Base-by-base conservation (phyloP, 2,888 invertebrate genomes). In the Nephrotoma appendiculata region DNA sequence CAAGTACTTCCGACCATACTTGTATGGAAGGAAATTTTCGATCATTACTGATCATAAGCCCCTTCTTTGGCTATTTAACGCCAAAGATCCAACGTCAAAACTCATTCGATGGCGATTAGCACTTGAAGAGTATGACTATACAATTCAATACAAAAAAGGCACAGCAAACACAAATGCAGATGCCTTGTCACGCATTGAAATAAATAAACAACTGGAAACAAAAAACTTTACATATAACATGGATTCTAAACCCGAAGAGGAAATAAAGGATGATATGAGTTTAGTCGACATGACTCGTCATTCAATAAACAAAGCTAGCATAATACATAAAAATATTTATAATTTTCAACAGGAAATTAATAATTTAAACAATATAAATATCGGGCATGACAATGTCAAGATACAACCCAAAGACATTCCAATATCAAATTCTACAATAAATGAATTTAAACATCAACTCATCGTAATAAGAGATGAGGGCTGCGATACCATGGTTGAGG, bases 1-100 rank as follows among this genome's bases (percentile, higher is more conserved):
- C 0, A 90, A 90, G 88, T 89, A 90, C 86, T 90, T 90, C 52
- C 57, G 90, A 71, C 90, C 90, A 0, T 90, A 90, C 45, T 41
- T 91, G 6, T 90, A 89, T 44, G 90, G 90, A 5, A 88, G 88
- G 41, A 89, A 89, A 86, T 91, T 92, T 48, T 89, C 87, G 0
- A 90, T 92, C 0, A 89, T 90, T 3, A 91, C 91, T 0, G 91
- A 92, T 86, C 91, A 92, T 87, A 88, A 89, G 86, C 90, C 90
- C 0, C 86, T 91, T 3, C 88, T 88, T 4, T 91, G 90, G 90
- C 86, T 91, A 0, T 89, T 90, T 88, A 89, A 88, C 0, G 83
- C 91, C 0, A 91, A 91, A 88, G 90, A 91, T 7, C 90, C 90
- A 0, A 90, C 89, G 43, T 90, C 90, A 0, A 89, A 90, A 88